Evolutionary conservation across 2,113 vertebrate species (phyloP), one percentile per base, ranked within the genome.

Genomic region (Xenopus laevis): DNA sequence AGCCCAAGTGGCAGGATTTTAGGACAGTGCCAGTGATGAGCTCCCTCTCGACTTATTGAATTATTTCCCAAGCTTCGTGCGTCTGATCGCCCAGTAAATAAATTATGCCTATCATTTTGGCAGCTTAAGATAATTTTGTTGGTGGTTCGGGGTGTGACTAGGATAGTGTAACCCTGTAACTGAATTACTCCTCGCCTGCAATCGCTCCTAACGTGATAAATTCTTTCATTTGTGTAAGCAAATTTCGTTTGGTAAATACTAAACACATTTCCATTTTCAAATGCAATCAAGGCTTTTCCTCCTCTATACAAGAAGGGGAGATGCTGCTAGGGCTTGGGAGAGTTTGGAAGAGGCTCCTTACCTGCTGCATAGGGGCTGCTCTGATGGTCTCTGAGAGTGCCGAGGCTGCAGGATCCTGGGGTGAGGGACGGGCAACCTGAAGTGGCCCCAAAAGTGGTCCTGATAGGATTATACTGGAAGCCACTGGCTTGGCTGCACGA

Each of bases 221-320:
- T 98, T 95, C 95, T 97, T 98, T 98, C 96, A 99, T 99, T 99
- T 99, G 96, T 96, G 97, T 99, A 99, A 98, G 97, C 97, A 99
- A 97, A 98, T 98, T 95, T 96, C 93, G 94, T 97, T 96, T 96
- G 94, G 97, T 97, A 99, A 99, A 99, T 98, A 97, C 96, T 97
- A 98, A 98, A 96, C 95, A 96, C 97, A 96, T 97, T 96, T 96
- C 95, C 95, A 95, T 95, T 55, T 96, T 95, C 93, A 96, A 98
- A 98, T 95, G 95, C 93, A 97, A 98, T 97, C 96, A 98, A 94
- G 92, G 84, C 91, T 50, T 50, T 50, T 55, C 53, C 53, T 91
- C 90, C 91, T 95, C 94, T 95, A 95, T 95, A 94, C 92, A 78
- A 84, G 89, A 85, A 86, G 88, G 84, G 86, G 87, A 86, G 88